These are phyloP conservation scores for Coremacera marginata DNA, from an alignment of 2,888 invertebrate species.

Conservation along the genomic window DNA sequence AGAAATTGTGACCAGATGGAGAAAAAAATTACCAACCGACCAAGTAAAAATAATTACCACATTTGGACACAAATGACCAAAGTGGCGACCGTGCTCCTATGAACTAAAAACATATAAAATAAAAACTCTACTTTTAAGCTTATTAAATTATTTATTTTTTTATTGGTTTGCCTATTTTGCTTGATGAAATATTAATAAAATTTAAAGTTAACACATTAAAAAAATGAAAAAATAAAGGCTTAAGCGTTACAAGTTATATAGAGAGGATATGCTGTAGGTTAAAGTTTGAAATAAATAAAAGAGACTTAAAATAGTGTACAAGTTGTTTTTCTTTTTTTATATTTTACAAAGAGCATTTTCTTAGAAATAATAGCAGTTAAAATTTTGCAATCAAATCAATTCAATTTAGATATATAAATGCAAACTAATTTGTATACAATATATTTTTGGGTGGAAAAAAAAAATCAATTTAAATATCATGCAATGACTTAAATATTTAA, in stretches of 20 bases:
- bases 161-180: slow-evolving; percentile 28
- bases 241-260: background rate
- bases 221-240: background rate
- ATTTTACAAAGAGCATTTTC: slow-evolving; percentile 4
- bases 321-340: background rate
- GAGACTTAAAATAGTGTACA: background rate
- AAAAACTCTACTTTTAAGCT: background rate
- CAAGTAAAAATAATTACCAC: too few relatives aligned
- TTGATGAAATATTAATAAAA: slow-evolving; percentile 14
- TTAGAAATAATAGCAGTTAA: background rate
- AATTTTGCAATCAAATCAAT: background rate
- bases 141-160: background rate
- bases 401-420: background rate
- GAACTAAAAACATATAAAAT: background rate
- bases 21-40: too few relatives aligned
- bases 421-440: slow-evolving; percentile 1
- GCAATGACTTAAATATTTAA: background rate
- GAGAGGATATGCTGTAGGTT: background rate
- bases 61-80: too few relatives aligned
- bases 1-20: too few relatives aligned
- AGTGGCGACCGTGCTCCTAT: too few relatives aligned
- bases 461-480: too few relatives aligned
- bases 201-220: slow-evolving; percentile 2
- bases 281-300: slow-evolving; percentile 4
- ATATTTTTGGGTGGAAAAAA: background rate